Base-by-base conservation (phyloP, 2,113 vertebrate genomes). In the Eulemur rufifrons region DNA sequence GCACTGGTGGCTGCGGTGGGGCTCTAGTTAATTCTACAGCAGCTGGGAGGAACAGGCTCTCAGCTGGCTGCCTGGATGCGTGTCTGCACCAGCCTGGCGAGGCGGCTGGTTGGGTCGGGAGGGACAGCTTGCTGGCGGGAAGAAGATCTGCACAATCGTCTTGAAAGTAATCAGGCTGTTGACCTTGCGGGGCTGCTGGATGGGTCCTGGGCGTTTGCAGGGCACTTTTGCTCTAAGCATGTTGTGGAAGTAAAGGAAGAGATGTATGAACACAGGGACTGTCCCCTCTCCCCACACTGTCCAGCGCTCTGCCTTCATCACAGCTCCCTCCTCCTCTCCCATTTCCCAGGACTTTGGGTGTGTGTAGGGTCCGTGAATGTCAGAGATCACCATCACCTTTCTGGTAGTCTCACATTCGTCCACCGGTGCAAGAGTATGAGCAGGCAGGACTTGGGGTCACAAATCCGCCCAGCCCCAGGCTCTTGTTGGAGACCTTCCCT, bases 21-120 rank as follows among this genome's bases (percentile, higher is more conserved):
- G 21, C 17, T 34, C 91, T 61, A 34, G 63, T 45, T 96, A 94
- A 95, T 95, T 95, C 95, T 97, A 66, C 52, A 97, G 0, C 77
- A 92, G 61, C 73, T 89, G 74, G 74, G 86, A 91, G 86, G 56
- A 32, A 61, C n/a, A 86, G 77, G 86, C 95, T 68, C 25, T 66
- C 54, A 91, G 93, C 50, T 47, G 23, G 50, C 91, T 96, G 64
- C 61, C 78, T 91, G 94, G 84, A 4, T n/a, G 50, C 82, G 17
- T 42, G 56, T 89, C n/a, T 83, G 63, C n/a, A 13, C 69, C 63
- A 95, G 77, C 71, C 78, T 73, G 37, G 73, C 52, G 32, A 76
- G 37, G 29, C n/a, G 3, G 61, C 50, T 14, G 54, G 21, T 39
- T 45, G 73, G 56, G 76, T 17, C 20, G 47, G 45, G 86, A 88